phyloP scores from a whole-genome alignment of 2,113 vertebrate genomes.

The Panthera tigris region DNA sequence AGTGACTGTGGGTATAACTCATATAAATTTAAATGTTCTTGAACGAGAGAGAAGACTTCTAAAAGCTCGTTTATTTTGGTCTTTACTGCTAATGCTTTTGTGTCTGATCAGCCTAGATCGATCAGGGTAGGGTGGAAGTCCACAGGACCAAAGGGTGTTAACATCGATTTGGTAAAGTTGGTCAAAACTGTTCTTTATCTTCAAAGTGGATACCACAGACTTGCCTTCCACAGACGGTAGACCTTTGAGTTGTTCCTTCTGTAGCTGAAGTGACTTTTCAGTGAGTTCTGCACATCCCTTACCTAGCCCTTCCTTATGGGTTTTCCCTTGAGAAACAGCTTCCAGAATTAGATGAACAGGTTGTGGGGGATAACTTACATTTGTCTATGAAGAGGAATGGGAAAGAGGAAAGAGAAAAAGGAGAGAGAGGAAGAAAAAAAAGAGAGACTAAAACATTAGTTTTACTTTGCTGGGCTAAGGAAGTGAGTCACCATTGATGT shows the following conservation, averaged over 20 bases:
- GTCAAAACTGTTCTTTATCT: background rate
- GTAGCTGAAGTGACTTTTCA: background rate
- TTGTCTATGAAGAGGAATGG: background rate
- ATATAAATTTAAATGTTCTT: background rate
- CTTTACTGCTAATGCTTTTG: background rate
- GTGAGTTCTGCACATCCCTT: background rate
- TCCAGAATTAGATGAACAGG: background rate
- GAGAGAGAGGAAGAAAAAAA: background rate
- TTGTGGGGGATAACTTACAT: background rate
- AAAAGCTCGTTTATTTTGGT: background rate
- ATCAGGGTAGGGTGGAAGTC: background rate
- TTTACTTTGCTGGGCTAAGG: background rate
- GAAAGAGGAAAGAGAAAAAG: background rate
- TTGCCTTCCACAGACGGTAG: background rate
- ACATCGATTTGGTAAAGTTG: background rate
- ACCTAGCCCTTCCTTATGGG: background rate
- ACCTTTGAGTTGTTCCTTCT: background rate
- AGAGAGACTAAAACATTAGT: background rate
- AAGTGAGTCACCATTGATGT: background rate
- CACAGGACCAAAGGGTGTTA: background rate
- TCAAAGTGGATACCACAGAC: background rate
- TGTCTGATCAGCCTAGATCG: background rate
- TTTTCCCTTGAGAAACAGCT: background rate
- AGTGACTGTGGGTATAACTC: background rate
- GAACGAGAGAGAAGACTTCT: background rate